Evolutionary conservation across 2,888 invertebrate genomes (phyloP), one percentile per base, ranked within the genome.

Genomic region (Drosophila eohydei): DNA sequence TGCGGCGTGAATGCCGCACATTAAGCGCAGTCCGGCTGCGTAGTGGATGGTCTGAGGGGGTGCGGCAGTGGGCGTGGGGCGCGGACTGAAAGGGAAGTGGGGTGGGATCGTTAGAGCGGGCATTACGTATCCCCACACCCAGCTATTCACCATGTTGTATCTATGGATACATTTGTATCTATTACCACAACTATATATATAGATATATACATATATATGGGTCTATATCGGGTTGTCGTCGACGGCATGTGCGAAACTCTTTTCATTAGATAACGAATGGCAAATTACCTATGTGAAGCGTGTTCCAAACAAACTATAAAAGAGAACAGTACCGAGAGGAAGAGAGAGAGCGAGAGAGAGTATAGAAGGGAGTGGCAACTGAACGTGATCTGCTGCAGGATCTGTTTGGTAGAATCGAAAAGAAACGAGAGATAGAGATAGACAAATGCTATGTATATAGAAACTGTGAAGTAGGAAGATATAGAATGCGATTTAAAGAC

Each of bases 1-100:
- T 78, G 79, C 78, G 79, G 68, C 59, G 80, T 83, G 83, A 82
- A 80, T 82, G 83, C 68, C 73, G 80, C 46, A 62, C 81, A 83
- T 83, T 78, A 86, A 72, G 81, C 83, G 70, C 75, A 74, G 60
- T 61, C 44, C 63, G 57, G n/a, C 61, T 12, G 44, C 28, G 54
- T 16, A 26, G 16, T 26, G 6, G 60, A 32, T 21, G 12, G 12
- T 4, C 0, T 9, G 26, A 16, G 26, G 44, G 14, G 36, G 55
- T 32, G n/a, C 30, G 48, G 16, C 48, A 11, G 36, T 9, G 32
- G 60, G 28, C 12, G 51, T 41, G 14, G 21, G n/a, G 38, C 12
- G 21, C 6, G 32, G 12, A 14, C 14, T 26, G 26, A 2, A 48
- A 12, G 6, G 48, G 36, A 48, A 30, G 51, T 21, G 38, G 41